These are phyloP conservation scores for Lepidotrigona ventralis DNA, from an alignment of 1,140 invertebrate genomes.

Conservation along the genomic window DNA sequence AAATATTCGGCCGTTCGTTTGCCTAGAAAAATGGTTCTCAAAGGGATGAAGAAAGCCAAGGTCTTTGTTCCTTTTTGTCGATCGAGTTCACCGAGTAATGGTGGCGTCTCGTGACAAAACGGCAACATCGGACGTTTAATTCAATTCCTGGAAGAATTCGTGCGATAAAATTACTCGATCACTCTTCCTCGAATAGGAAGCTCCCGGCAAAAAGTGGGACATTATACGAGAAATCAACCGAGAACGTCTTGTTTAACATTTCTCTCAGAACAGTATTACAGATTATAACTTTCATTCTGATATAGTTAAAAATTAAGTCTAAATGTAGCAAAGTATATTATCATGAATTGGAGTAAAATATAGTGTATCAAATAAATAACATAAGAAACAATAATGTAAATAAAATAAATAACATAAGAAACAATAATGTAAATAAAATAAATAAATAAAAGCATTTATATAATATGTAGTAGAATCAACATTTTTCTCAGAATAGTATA, in stretches of 20 bases:
- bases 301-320: background rate
- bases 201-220: background rate
- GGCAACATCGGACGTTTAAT: background rate
- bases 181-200: background rate
- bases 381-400: no score
- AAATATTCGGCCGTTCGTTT: no score
- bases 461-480: no score
- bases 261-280: background rate
- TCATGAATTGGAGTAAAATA: no score
- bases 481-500: no score
- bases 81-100: background rate
- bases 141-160: background rate
- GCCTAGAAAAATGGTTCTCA: no score
- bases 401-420: no score
- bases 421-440: no score
- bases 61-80: background rate
- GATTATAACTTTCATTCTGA: background rate
- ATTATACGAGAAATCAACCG: background rate
- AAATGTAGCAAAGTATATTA: no score
- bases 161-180: slow-evolving; percentile 12
- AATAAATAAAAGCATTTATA: no score
- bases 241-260: background rate
- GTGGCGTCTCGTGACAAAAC: background rate
- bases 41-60: no score
- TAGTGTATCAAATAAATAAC: no score